A percentile compares a stretch with the other conserved stretches of the same genome.
Conservation (phyloP, 2,797 vertebrate species). For the Benthosema pterotum region DNA sequence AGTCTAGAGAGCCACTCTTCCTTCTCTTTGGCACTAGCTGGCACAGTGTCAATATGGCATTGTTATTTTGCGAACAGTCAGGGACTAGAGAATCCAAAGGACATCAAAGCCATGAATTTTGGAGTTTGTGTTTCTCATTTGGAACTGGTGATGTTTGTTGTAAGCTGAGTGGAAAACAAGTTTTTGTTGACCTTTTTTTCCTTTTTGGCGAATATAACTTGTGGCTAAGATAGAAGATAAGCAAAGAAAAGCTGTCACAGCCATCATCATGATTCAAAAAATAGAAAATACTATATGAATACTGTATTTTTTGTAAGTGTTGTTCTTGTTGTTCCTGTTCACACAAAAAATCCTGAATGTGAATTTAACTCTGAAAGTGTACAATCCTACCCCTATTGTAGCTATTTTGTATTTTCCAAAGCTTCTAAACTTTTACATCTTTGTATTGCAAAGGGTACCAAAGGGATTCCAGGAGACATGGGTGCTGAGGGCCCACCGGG, state of each 20-base stretch:
- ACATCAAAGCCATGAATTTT: conserved; percentile 47
- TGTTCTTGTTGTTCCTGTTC: no score
- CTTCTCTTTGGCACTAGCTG: conserved; percentile 58
- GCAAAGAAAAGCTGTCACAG: no score
- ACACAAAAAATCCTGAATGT: no score
- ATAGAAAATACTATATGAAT: no score
- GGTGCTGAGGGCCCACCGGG: conserved; percentile 84
- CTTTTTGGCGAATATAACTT: no score
- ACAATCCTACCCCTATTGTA: neutral
- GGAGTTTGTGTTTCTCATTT: conserved; percentile 32
- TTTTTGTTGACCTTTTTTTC: no score
- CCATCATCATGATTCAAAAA: no score
- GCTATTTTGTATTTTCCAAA: neutral
- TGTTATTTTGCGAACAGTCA: conserved; percentile 46
- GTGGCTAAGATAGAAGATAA: no score
- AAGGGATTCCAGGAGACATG: conserved; percentile 82
- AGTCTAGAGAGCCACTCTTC: conserved; percentile 53
- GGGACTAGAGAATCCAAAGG: conserved; percentile 45
- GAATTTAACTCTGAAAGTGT: no score
- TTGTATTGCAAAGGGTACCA: conserved; percentile 76
- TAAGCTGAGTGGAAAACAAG: neutral
- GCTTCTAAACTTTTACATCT: neutral
- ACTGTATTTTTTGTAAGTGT: no score
- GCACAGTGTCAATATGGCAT: conserved; percentile 57
- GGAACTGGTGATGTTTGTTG: conserved; percentile 15